These are phyloP conservation scores for Dasysyrphus tricinctus DNA, from an alignment of 2,888 invertebrate species.

Conservation along the genomic window DNA sequence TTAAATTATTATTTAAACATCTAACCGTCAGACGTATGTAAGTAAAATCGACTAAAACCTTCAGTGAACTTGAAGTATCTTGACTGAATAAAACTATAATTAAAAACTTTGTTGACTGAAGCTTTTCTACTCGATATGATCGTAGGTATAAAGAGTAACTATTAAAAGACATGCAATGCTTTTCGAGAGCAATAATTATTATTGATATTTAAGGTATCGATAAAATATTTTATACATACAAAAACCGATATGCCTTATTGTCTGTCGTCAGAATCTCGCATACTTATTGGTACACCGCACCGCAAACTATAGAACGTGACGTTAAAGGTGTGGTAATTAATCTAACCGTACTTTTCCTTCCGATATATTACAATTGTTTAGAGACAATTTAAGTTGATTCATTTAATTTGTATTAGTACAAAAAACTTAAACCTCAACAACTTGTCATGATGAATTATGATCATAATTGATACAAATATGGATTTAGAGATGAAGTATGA, in stretches of 20 bases:
- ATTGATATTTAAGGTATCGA: not conserved
- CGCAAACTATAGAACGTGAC: not conserved
- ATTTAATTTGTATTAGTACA: constrained; percentile 3
- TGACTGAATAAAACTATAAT: too few relatives aligned
- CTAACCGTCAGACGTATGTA: too few relatives aligned
- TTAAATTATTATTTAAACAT: too few relatives aligned
- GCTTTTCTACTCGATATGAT: too few relatives aligned
- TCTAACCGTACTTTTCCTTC: not conserved
- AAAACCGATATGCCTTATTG: not conserved
- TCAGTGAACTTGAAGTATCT: too few relatives aligned
- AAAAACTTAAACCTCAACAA: not conserved
- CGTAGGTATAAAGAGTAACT: too few relatives aligned
- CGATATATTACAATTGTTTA: not conserved
- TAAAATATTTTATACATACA: not conserved
- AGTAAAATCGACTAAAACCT: too few relatives aligned
- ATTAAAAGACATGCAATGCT: too few relatives aligned
- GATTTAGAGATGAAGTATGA: not conserved
- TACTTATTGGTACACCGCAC: not conserved
- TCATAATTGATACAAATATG: not conserved
- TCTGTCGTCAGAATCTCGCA: not conserved
- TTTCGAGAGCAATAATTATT: not conserved
- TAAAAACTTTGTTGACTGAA: too few relatives aligned
- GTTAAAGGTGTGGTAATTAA: not conserved
- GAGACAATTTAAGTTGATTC: not conserved
- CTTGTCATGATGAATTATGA: constrained; percentile 1